Percentiles rank a stretch among this genome's conserved stretches.
Evolutionary conservation across 1,140 invertebrate genomes (phyloP).

Genomic region (Drosophila subobscura): DNA sequence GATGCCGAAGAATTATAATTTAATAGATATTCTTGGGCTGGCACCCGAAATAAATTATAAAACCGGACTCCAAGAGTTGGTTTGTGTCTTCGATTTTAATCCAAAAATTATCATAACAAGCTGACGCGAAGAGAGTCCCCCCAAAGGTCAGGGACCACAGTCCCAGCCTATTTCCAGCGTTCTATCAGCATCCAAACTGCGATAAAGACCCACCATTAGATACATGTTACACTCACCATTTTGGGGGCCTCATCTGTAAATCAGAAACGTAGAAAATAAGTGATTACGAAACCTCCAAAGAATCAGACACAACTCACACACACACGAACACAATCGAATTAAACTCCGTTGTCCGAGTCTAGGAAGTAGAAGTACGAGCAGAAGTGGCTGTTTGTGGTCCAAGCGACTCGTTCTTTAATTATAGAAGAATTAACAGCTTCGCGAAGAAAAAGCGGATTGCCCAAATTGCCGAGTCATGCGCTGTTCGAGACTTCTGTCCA

Average conservation of each 20-base stretch:
- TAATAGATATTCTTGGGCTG: not conserved
- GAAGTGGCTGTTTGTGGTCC: not conserved
- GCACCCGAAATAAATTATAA: conserved; percentile 43
- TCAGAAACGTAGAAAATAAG: conserved; percentile 1
- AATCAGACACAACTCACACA: conserved; percentile 10
- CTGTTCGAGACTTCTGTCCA: conserved; percentile 4
- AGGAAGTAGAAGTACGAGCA: conserved; percentile 59
- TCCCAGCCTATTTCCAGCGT: not conserved
- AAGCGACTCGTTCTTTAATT: conserved; percentile 72
- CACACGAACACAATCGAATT: too few species aligned
- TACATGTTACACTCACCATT: conserved; percentile 32
- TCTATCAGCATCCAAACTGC: not conserved
- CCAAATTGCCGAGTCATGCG: conserved; percentile 58
- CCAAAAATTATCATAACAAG: conserved; percentile 4
- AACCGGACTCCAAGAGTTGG: conserved; percentile 35
- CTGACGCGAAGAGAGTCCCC: not conserved
- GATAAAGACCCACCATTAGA: not conserved
- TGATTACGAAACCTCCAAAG: conserved; percentile 51
- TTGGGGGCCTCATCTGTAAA: not conserved
- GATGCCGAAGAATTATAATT: conserved; percentile 8
- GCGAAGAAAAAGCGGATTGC: conserved; percentile 61
- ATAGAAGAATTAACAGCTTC: conserved; percentile 74
- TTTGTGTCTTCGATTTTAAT: too few species aligned
- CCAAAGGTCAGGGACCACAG: conserved; percentile 31
- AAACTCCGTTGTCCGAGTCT: conserved; percentile 47